Conservation (phyloP, 2,113 vertebrate genomes). For the Chrysochloris asiatica region DNA sequence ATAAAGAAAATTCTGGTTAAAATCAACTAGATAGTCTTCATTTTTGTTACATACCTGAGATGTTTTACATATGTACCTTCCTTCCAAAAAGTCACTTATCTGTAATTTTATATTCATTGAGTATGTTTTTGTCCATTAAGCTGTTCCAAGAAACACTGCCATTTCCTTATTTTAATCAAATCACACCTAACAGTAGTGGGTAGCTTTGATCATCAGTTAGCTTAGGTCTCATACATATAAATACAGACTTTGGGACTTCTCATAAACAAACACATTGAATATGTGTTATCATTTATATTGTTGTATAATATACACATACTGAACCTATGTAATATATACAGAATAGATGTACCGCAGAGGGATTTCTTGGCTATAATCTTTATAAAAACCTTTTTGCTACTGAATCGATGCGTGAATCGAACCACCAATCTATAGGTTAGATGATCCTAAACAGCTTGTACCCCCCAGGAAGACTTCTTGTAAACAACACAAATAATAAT, state of each 20-base stretch:
- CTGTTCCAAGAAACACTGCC: background rate
- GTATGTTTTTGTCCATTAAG: background rate
- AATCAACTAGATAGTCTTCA: slow-evolving; percentile 4
- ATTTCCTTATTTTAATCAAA: background rate
- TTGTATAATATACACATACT: too few relatives aligned
- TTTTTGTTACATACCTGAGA: background rate
- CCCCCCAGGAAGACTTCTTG: background rate
- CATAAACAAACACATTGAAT: slow-evolving; percentile 5
- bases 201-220: background rate
- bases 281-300: background rate
- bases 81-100: slow-evolving; percentile 19
- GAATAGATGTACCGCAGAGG: too few relatives aligned
- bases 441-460: background rate
- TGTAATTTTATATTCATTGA: background rate
- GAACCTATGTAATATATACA: too few relatives aligned
- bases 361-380: background rate
- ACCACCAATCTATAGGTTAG: background rate
- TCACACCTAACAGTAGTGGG: background rate
- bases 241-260: background rate
- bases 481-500: background rate
- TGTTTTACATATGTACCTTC: background rate
- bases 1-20: background rate
- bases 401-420: background rate
- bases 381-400: background rate
- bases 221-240: background rate